These are phyloP conservation scores for Gallinago stenura DNA, from an alignment of 2,797 vertebrate genomes.

Conservation along the genomic window DNA sequence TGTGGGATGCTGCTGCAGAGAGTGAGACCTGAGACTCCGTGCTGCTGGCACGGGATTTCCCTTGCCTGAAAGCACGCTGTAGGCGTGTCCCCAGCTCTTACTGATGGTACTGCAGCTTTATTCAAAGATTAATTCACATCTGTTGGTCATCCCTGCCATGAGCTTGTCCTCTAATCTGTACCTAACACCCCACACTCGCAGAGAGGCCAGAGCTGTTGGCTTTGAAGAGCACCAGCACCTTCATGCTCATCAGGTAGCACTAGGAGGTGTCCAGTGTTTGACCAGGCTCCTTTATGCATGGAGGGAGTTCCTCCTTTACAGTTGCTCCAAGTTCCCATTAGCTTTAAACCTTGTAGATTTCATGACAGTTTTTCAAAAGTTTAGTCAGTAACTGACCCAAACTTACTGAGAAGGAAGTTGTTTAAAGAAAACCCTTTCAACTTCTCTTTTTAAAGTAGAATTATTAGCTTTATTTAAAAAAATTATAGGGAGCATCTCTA, in stretches of 20 bases:
- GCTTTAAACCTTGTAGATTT: not conserved
- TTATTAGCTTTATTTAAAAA: not conserved
- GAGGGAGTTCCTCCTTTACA: not conserved
- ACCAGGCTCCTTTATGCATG: rapidly evolving
- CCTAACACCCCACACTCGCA: not conserved
- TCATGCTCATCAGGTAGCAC: not conserved
- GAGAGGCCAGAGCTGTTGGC: not conserved
- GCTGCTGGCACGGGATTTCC: not conserved
- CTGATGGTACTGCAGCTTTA: not conserved
- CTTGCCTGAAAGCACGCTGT: not conserved
- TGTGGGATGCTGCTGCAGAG: not conserved
- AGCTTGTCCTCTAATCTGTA: not conserved
- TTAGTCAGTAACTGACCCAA: not conserved
- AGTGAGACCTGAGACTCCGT: rapidly evolving
- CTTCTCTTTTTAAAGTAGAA: not conserved
- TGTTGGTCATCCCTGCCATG: rapidly evolving
- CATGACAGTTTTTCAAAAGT: not conserved
- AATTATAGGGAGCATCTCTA: not conserved
- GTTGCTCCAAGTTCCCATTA: not conserved
- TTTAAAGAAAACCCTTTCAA: not conserved
- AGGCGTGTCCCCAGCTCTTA: rapidly evolving
- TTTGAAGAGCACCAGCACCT: not conserved
- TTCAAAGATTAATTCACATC: rapidly evolving
- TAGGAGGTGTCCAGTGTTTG: not conserved
- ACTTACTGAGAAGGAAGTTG: not conserved